phyloP scores from a whole-genome alignment of 2,888 invertebrate genomes.

The Silvanus unidentatus region DNA sequence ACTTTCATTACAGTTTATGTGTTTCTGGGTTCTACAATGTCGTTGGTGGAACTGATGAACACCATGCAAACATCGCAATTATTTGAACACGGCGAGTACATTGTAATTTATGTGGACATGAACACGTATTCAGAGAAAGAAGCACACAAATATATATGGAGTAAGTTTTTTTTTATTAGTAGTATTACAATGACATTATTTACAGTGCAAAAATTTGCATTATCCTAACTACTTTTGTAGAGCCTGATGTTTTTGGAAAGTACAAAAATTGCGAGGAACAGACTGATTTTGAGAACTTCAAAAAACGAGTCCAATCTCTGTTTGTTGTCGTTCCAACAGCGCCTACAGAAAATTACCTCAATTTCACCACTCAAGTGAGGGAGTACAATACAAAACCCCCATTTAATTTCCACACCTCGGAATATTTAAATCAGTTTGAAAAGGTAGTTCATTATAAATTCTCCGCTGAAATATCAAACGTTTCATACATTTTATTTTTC shows the following conservation, averaged over 20 bases:
- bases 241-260: constrained; percentile 53
- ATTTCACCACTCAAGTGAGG: constrained; percentile 75
- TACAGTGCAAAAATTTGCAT: constrained; percentile 1
- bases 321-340: constrained; percentile 86
- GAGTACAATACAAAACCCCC: constrained; percentile 72
- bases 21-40: constrained; percentile 80
- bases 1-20: constrained; percentile 77
- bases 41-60: constrained; percentile 84
- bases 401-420: constrained; percentile 69
- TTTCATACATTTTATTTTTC: constrained; percentile 31
- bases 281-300: constrained; percentile 52
- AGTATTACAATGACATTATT: no score
- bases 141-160: constrained; percentile 70
- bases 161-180: constrained; percentile 48
- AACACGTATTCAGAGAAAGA: constrained; percentile 74
- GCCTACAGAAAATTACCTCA: constrained; percentile 64
- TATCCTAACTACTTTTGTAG: constrained; percentile 33
- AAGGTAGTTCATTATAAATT: no score
- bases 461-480: neutral
- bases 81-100: constrained; percentile 87
- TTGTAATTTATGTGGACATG: constrained; percentile 92
- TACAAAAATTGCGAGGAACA: constrained; percentile 57
- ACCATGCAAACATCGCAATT: constrained; percentile 85
- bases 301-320: constrained; percentile 71
- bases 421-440: constrained; percentile 48